Base-by-base conservation (phyloP, 2,113 vertebrate species). In the Pomatostomus ruficeps region DNA sequence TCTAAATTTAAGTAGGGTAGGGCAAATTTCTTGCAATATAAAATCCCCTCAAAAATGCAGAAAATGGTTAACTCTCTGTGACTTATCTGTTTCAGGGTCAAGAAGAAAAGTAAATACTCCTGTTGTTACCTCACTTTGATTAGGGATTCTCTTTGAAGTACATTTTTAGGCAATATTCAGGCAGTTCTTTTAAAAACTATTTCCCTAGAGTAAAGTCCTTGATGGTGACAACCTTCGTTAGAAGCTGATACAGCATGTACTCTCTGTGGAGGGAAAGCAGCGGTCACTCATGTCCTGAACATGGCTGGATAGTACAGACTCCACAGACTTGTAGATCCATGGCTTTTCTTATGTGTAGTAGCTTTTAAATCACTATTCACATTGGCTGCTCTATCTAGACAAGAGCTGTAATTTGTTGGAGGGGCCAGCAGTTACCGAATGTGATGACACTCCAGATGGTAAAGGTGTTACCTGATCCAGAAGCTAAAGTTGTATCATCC, bases 91-190 rank as follows among this genome's bases (percentile, higher is more conserved):
- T 76, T 19, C 55, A 74, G 21, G 63, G 68, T 24, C 0, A 0
- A 76, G 29, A 22, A 62, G 35, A 77, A 92, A 90, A 88, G 48
- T 36, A 94, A 92, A 90, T 77, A 83, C 10, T 71, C 15, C 24
- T 51, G 59, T 74, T 75, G 45, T 90, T 88, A 52, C 14, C 70
- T 48, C 54, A 51, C 38, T 88, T 83, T 61, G 52, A 93, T 75
- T 86, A 83, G 88, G 43, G 17, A 88, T 80, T 93, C 75, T 63
- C 71, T 93, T 92, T 93, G 66, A 92, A 85, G 67, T 38, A 83
- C 25, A 28, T 66, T 96, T 90, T 94, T 66, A 52, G 43, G 54
- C 42, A 90, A 62, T 58, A 83, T 42, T 46, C 63, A 86, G 54
- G 35, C 16, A 35, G 14, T 40, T 85, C 7, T 88, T 88, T 70